Conservation (phyloP, 2,113 vertebrate genomes). For the Bos indicus region DNA sequence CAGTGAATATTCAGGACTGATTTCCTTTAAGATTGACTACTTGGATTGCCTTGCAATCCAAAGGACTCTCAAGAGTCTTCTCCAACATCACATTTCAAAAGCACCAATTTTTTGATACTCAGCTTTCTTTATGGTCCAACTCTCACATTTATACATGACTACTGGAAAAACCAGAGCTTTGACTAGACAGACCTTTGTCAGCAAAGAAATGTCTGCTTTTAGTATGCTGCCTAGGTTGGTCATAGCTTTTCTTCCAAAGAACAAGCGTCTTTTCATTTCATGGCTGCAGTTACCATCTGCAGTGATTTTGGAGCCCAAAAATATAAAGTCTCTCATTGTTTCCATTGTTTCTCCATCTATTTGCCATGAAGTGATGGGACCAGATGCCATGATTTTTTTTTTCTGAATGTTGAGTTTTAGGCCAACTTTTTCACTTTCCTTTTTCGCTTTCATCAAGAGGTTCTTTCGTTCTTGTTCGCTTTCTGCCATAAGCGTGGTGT, state of each 20-base stretch:
- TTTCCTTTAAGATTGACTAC: not conserved
- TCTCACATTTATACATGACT: not conserved
- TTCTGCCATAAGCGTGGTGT: not conserved
- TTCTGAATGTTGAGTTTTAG: not conserved
- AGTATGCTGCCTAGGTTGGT: not conserved
- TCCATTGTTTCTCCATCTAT: not conserved
- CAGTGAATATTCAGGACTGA: not conserved
- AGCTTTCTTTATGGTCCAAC: not conserved
- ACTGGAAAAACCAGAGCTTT: not conserved
- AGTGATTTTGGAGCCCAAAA: not conserved
- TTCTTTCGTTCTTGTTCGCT: not conserved
- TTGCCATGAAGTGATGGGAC: not conserved
- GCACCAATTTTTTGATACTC: rapidly evolving
- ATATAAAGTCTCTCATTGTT: not conserved
- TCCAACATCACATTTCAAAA: not conserved
- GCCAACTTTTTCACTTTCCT: not conserved
- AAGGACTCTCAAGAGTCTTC: not conserved
- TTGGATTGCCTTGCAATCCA: not conserved
- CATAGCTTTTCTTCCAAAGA: not conserved
- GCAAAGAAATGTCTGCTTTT: not conserved
- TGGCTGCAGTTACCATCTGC: not conserved
- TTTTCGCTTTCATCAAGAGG: not conserved
- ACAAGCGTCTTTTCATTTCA: not conserved
- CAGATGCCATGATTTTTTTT: not conserved
- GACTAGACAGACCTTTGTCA: not conserved